Conservation (phyloP, 2,113 vertebrate species). For the Actinemys pallida region DNA sequence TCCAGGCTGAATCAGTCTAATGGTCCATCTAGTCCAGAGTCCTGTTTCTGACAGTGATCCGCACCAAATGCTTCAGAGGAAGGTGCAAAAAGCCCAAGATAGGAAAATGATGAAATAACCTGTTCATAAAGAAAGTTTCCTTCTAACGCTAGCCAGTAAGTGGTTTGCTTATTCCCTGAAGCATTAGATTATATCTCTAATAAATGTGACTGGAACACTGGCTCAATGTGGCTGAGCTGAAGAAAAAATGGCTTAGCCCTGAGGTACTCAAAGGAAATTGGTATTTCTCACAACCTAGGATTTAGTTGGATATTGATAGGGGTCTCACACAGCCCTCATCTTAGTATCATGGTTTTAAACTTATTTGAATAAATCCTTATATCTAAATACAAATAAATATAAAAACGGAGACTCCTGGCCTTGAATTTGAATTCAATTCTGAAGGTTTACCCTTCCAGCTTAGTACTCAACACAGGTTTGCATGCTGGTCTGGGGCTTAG, state of each 20-base stretch:
- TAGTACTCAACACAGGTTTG: background rate
- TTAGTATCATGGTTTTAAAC: background rate
- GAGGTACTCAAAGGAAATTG: background rate
- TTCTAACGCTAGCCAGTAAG: accelerated
- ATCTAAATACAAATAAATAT: background rate
- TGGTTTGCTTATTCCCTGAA: background rate
- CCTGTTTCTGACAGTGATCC: accelerated
- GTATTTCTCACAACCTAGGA: background rate
- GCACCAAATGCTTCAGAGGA: background rate
- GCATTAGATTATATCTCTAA: background rate
- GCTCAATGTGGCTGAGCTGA: background rate
- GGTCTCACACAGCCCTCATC: background rate
- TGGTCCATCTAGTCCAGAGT: background rate
- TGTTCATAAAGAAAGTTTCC: background rate
- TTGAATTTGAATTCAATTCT: background rate
- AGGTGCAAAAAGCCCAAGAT: background rate
- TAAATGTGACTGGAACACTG: background rate
- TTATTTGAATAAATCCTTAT: background rate
- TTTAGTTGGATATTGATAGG: background rate
- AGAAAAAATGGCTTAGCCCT: background rate
- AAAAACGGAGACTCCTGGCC: background rate
- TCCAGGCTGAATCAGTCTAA: background rate
- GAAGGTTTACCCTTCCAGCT: background rate
- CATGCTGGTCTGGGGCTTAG: background rate
- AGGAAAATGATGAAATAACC: background rate